These are phyloP conservation scores for Epirrhoe tristata DNA, from an alignment of 2,888 invertebrate species.

Conservation along the genomic window DNA sequence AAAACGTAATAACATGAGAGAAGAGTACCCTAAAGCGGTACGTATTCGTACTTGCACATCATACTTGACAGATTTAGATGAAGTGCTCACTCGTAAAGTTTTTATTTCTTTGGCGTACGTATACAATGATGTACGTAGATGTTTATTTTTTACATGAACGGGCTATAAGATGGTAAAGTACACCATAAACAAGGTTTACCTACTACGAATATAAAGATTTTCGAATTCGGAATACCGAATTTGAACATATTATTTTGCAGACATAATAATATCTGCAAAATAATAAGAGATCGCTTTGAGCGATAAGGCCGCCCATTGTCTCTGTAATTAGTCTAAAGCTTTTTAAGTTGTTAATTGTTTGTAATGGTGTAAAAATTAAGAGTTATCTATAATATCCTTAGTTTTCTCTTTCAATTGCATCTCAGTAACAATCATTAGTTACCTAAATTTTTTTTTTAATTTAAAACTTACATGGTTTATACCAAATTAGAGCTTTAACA, in stretches of 20 bases:
- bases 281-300: no score
- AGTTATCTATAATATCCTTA: no score
- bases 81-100: slow-evolving; percentile 25
- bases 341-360: no score
- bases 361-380: no score
- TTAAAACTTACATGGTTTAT: no score
- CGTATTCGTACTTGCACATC: not conserved
- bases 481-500: not conserved
- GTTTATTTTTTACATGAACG: slow-evolving; percentile 17
- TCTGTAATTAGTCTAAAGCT: no score
- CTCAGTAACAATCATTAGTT: no score
- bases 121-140: not conserved
- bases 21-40: not conserved
- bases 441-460: no score
- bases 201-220: not conserved
- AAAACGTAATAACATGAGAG: slow-evolving; percentile 34
- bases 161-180: slow-evolving; percentile 4
- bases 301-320: no score
- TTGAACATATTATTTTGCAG: no score
- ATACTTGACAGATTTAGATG: slow-evolving; percentile 5
- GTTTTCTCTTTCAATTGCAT: no score
- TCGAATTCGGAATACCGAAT: not conserved
- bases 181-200: not conserved
- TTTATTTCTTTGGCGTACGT: slow-evolving; percentile 21
- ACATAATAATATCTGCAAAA: no score